Percentiles rank a stretch among this genome's conserved stretches.
phyloP scores from a whole-genome alignment of 2,113 vertebrate genomes.

The Gallinago jamesoni region DNA sequence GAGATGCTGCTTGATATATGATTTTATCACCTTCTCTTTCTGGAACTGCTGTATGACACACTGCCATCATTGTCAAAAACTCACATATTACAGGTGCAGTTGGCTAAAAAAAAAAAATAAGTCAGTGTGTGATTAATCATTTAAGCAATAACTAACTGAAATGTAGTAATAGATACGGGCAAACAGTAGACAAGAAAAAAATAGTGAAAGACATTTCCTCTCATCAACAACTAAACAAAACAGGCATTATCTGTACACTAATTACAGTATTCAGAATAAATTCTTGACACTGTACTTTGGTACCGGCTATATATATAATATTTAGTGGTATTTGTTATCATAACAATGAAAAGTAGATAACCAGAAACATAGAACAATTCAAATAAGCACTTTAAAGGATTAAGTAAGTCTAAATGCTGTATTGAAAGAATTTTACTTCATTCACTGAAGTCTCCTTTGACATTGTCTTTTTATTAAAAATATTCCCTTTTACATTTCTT shows the following conservation, averaged over 20 bases:
- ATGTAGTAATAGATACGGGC: neutral
- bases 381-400: neutral
- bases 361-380: neutral
- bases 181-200: neutral
- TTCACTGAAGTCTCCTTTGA: neutral
- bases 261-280: neutral
- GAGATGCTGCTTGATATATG: conserved; percentile 94
- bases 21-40: conserved; percentile 87
- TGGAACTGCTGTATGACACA: conserved; percentile 97
- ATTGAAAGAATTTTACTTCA: neutral
- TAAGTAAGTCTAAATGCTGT: neutral
- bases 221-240: neutral
- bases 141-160: neutral
- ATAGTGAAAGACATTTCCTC: neutral
- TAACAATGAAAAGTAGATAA: neutral
- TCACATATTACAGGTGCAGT: conserved; percentile 94
- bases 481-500: neutral
- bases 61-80: conserved; percentile 99
- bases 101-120: conserved; percentile 75
- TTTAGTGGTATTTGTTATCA: neutral
- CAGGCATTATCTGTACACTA: neutral
- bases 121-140: neutral
- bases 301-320: neutral
- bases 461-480: neutral
- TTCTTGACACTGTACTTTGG: neutral